A percentile compares a stretch with the other conserved stretches of the same genome.
These are phyloP conservation scores for Scaptomyza reducta DNA, from an alignment of 2,888 invertebrate species.

Conservation along the genomic window DNA sequence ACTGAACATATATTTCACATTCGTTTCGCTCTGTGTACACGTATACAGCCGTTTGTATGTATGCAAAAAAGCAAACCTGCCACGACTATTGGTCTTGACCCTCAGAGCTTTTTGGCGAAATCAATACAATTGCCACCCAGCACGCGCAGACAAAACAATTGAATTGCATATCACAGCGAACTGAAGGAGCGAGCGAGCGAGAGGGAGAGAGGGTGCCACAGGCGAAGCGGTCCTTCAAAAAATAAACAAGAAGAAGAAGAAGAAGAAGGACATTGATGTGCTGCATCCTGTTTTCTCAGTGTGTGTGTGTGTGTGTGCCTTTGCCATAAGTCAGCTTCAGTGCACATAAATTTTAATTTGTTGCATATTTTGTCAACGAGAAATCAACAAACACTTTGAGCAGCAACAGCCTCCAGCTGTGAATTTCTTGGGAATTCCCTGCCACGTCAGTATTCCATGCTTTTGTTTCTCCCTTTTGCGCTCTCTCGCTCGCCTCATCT, in stretches of 20 bases:
- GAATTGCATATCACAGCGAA: constrained; percentile 79
- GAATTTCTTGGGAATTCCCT: constrained; percentile 84
- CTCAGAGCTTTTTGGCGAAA: constrained; percentile 59
- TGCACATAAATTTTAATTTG: constrained; percentile 79
- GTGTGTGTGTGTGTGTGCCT: constrained; percentile 10
- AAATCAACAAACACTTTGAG: constrained; percentile 66
- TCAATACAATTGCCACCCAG: constrained; percentile 84
- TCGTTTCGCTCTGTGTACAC: background rate
- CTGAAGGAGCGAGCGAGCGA: constrained; percentile 23
- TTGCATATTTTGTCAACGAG: constrained; percentile 79
- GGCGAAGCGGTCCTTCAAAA: constrained; percentile 36
- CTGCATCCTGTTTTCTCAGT: constrained; percentile 68
- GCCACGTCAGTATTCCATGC: constrained; percentile 21
- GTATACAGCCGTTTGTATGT: constrained; percentile 18
- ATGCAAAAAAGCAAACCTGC: constrained; percentile 39
- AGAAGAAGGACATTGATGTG: constrained; percentile 73
- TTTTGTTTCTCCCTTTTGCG: background rate
- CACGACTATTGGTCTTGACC: constrained; percentile 47
- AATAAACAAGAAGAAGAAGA: constrained; percentile 6
- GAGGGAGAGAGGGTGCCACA: constrained; percentile 34
- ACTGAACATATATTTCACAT: background rate
- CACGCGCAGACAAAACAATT: constrained; percentile 48
- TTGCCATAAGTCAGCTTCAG: constrained; percentile 63
- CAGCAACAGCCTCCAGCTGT: constrained; percentile 77
- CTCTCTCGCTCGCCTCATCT: constrained; percentile 8